A percentile compares a stretch with the other conserved stretches of the same genome.
phyloP scores from a whole-genome alignment of 2,888 invertebrate species.

The Pteria penguin region DNA sequence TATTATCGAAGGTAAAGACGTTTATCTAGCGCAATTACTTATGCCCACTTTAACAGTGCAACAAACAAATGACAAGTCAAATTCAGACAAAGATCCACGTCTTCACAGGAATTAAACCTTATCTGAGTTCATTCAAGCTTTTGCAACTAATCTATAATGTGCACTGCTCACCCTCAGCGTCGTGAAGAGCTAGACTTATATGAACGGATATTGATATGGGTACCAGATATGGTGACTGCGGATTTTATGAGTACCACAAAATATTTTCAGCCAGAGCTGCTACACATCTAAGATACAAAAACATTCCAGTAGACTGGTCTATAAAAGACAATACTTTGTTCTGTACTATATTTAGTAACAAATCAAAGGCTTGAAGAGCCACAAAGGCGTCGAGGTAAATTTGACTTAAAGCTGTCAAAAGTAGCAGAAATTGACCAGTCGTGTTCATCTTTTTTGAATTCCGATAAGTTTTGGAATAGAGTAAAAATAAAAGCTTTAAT shows the following conservation, averaged over 20 bases:
- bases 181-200: constrained; percentile 19
- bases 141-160: constrained; percentile 17
- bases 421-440: background rate
- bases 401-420: background rate
- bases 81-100: constrained; percentile 1
- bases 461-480: constrained; percentile 33
- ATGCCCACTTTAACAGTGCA: constrained; percentile 6
- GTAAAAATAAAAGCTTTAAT: too few relatives aligned
- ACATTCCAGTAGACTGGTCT: constrained; percentile 28
- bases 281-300: constrained; percentile 19
- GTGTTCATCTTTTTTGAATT: constrained; percentile 1
- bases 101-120: background rate
- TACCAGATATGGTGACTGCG: constrained; percentile 15
- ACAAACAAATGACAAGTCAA: too few relatives aligned
- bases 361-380: background rate
- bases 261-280: constrained; percentile 19
- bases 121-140: constrained; percentile 21
- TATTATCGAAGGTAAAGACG: constrained; percentile 23
- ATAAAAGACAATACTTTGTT: constrained; percentile 24
- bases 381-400: background rate
- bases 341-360: constrained; percentile 29
- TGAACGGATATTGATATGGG: constrained; percentile 32
- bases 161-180: constrained; percentile 3
- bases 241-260: constrained; percentile 30
- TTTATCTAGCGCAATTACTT: constrained; percentile 9